These are phyloP conservation scores for Fukomys damarensis DNA, from an alignment of 2,113 vertebrate species.

Conservation along the genomic window DNA sequence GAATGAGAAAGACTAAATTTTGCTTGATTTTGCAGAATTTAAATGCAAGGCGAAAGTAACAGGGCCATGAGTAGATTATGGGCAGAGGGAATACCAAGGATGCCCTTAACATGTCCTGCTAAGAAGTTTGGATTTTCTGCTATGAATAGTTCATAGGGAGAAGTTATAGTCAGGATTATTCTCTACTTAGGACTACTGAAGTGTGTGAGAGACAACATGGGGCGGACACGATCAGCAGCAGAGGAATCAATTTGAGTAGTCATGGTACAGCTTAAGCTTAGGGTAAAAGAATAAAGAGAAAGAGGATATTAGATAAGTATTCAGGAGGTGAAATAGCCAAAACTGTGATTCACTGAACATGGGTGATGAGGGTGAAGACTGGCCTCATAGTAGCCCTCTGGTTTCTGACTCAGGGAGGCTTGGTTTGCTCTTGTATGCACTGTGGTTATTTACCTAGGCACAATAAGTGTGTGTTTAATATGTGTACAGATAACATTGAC, in stretches of 20 bases:
- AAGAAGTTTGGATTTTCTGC: background rate
- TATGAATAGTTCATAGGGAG: background rate
- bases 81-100: background rate
- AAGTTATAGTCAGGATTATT: background rate
- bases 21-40: background rate
- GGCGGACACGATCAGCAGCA: background rate
- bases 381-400: background rate
- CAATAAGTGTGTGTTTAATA: background rate
- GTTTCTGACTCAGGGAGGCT: background rate
- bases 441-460: background rate
- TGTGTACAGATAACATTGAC: background rate
- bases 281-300: background rate
- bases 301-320: background rate
- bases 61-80: background rate
- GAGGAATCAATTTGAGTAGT: background rate
- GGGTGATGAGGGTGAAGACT: background rate
- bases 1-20: background rate
- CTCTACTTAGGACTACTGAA: background rate
- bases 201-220: background rate
- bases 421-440: background rate
- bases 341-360: background rate
- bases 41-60: background rate
- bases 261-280: background rate
- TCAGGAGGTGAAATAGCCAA: background rate
- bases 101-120: background rate